Conservation (phyloP, 2,888 invertebrate genomes). For the Agriotes lineatus region DNA sequence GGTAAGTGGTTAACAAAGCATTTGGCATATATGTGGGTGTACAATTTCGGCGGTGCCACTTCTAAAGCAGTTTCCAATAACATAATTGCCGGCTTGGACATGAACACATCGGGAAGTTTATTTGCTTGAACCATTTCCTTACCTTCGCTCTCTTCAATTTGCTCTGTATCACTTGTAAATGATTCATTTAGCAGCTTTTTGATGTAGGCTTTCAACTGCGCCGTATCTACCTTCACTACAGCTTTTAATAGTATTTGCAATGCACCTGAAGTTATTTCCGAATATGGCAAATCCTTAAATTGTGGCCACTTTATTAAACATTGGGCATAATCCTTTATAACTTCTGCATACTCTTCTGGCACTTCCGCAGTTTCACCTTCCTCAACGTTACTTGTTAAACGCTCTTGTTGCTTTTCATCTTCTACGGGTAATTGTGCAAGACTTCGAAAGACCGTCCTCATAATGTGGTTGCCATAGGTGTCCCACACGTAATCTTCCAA, state of each 20-base stretch:
- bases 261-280: conserved; percentile 79
- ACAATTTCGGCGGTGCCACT: conserved; percentile 74
- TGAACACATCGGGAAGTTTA: conserved; percentile 74
- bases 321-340: conserved; percentile 74
- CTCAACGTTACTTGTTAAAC: conserved; percentile 54
- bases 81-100: conserved; percentile 73
- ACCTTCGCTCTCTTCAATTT: conserved; percentile 47
- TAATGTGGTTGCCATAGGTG: conserved; percentile 80
- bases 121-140: conserved; percentile 46
- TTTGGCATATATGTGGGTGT: conserved; percentile 74
- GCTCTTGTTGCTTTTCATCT: conserved; percentile 48
- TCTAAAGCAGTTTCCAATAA: conserved; percentile 77
- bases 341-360: conserved; percentile 72
- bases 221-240: conserved; percentile 72
- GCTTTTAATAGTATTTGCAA: conserved; percentile 76
- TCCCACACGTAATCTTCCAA: conserved; percentile 88
- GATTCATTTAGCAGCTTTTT: conserved; percentile 75
- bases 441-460: conserved; percentile 79
- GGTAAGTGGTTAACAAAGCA: conserved; percentile 76
- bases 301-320: conserved; percentile 82
- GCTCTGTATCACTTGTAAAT: conserved; percentile 65
- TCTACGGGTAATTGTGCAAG: conserved; percentile 74
- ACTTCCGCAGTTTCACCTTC: conserved; percentile 54
- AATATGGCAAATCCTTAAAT: conserved; percentile 78
- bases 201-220: conserved; percentile 68